Conservation (phyloP, 2,797 vertebrate genomes). For the Chelonia mydas region DNA sequence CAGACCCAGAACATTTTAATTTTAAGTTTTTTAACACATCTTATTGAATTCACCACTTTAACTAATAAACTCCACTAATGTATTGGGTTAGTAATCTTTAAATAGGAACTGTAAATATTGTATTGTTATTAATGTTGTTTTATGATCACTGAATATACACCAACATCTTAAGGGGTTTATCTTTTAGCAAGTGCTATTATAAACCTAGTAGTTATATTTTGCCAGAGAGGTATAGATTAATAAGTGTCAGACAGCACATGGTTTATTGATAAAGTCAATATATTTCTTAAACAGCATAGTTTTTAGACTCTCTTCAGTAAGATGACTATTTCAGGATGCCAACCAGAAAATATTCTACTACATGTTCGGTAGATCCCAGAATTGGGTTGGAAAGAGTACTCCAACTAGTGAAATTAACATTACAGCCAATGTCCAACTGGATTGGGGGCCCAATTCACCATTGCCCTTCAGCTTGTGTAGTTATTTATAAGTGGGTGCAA, state of each 20-base stretch:
- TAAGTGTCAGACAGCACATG: not conserved
- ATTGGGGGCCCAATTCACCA: not conserved
- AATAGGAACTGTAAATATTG: not conserved
- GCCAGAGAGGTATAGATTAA: not conserved
- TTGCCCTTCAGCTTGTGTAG: not conserved
- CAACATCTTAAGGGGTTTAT: not conserved
- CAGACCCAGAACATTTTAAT: constrained; percentile 18
- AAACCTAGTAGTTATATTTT: not conserved
- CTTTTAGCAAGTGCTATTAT: not conserved
- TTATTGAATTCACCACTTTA: constrained; percentile 50
- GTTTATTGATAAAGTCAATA: not conserved
- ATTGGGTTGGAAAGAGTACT: not conserved
- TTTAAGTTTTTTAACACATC: constrained; percentile 43
- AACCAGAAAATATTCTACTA: not conserved
- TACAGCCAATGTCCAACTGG: not conserved
- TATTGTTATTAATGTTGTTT: not conserved
- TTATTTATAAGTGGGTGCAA: not conserved
- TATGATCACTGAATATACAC: not conserved
- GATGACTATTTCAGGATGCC: not conserved
- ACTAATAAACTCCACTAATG: constrained; percentile 20
- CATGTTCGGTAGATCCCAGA: not conserved
- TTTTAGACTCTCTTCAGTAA: not conserved
- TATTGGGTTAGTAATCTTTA: constrained; percentile 36
- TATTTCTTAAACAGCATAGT: not conserved
- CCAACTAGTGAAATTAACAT: not conserved